Evolutionary conservation across 2,113 vertebrate species (phyloP).

Genomic region (Chamaea fasciata): DNA sequence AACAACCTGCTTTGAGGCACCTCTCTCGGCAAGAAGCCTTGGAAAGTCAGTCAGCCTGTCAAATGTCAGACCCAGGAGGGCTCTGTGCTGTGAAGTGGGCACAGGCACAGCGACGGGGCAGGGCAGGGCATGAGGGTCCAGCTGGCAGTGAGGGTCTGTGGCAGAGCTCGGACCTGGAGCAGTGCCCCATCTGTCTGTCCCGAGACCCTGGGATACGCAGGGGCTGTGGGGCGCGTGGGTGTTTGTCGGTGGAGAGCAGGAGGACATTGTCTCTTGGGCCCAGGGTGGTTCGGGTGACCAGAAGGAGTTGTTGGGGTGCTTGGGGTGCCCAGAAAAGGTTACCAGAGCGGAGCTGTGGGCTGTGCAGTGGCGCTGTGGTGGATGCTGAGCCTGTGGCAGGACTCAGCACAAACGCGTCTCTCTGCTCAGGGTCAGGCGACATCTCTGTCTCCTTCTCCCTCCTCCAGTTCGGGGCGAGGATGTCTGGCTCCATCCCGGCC

Average conservation of each 20-base stretch:
- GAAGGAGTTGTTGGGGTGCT: not conserved
- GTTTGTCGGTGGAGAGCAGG: not conserved
- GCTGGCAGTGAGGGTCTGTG: not conserved
- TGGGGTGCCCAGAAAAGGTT: not conserved
- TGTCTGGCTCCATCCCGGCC: rapidly evolving
- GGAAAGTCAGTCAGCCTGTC: not conserved
- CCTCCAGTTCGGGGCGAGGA: not conserved
- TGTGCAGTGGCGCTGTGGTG: not conserved
- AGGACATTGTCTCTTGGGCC: too few relatives aligned
- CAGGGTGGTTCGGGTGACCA: not conserved
- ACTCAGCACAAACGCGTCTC: rapidly evolving
- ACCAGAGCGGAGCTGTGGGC: rapidly evolving
- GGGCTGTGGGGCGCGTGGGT: too few relatives aligned
- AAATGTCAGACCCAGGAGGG: rapidly evolving
- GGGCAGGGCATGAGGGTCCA: not conserved
- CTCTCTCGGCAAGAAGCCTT: not conserved
- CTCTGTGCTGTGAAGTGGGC: not conserved
- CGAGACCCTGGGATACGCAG: not conserved
- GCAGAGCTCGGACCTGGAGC: not conserved
- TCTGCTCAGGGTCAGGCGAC: not conserved
- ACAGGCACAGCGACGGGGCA: not conserved
- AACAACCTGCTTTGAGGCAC: not conserved
- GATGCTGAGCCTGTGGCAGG: not conserved
- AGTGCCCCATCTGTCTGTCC: rapidly evolving
- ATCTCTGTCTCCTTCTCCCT: not conserved